A percentile compares a stretch with the other conserved stretches of the same genome.
Conservation (phyloP, 2,113 vertebrate genomes). For the Benitochromis conjunctus region DNA sequence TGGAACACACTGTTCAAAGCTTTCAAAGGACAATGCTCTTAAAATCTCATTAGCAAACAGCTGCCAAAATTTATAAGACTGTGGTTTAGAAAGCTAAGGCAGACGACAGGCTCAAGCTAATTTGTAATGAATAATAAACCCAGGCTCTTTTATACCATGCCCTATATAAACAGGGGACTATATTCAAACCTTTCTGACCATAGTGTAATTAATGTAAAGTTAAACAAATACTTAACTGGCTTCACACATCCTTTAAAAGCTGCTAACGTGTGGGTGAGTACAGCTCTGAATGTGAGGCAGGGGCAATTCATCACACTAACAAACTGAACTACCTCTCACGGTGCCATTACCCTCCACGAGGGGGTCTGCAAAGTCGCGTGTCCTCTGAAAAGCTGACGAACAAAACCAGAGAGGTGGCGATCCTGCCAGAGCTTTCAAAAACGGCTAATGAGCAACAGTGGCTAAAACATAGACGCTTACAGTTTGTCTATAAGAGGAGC, state of each 20-base stretch:
- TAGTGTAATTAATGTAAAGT: conserved; percentile 12
- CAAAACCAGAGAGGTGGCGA: conserved; percentile 7
- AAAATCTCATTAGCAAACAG: conserved; percentile 22
- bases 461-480: conserved; percentile 6
- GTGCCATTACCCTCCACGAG: conserved; percentile 17
- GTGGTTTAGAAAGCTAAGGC: background rate
- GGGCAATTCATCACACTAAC: conserved; percentile 41
- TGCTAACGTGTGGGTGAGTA: background rate
- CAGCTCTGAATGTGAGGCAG: background rate
- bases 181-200: background rate
- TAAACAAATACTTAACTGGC: conserved; percentile 17
- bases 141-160: background rate
- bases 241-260: background rate
- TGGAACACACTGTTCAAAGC: background rate
- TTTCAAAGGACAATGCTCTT: conserved; percentile 30
- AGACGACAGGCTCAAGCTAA: background rate
- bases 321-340: conserved; percentile 17
- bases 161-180: background rate
- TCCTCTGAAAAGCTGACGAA: conserved; percentile 23
- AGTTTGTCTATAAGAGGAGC: background rate
- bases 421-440: conserved; percentile 8
- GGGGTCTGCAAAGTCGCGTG: background rate
- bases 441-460: background rate
- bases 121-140: conserved; percentile 6
- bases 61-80: conserved; percentile 23